Percentiles rank a stretch among this genome's conserved stretches.
Evolutionary conservation across 2,888 invertebrate genomes (phyloP).

Genomic region (Aphodius granarius): DNA sequence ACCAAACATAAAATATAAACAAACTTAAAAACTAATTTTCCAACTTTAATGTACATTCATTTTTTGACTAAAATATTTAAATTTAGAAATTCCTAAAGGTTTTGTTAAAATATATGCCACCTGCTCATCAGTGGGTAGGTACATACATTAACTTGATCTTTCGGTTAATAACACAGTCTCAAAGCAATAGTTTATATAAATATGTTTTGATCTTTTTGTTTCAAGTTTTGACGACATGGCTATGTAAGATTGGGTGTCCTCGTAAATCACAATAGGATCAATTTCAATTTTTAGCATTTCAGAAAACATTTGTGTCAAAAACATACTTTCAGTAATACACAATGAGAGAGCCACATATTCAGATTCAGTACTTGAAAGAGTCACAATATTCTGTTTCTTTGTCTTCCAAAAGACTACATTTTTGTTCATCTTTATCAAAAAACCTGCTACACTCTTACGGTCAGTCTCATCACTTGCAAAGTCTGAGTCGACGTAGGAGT

Average conservation of each 20-base stretch:
- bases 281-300: neutral
- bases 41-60: too few relatives aligned
- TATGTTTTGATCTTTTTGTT: too few relatives aligned
- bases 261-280: neutral
- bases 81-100: too few relatives aligned
- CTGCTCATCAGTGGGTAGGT: too few relatives aligned
- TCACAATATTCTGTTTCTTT: conserved; percentile 30
- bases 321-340: conserved; percentile 31
- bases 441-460: conserved; percentile 34
- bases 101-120: too few relatives aligned
- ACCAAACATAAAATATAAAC: too few relatives aligned
- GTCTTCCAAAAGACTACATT: conserved; percentile 32
- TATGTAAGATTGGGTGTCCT: conserved; percentile 7
- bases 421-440: conserved; percentile 29
- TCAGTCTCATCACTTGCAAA: conserved; percentile 32
- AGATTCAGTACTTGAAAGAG: conserved; percentile 31
- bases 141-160: too few relatives aligned
- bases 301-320: conserved; percentile 28
- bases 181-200: too few relatives aligned
- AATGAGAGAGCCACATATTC: conserved; percentile 31
- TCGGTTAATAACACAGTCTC: too few relatives aligned
- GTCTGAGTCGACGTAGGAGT: conserved; percentile 33
- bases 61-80: too few relatives aligned
- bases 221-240: neutral
- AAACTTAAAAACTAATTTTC: too few relatives aligned